Conservation (phyloP, 30 jellyfish, hydroid and myxozoan species). For the Mastigias papua region DNA sequence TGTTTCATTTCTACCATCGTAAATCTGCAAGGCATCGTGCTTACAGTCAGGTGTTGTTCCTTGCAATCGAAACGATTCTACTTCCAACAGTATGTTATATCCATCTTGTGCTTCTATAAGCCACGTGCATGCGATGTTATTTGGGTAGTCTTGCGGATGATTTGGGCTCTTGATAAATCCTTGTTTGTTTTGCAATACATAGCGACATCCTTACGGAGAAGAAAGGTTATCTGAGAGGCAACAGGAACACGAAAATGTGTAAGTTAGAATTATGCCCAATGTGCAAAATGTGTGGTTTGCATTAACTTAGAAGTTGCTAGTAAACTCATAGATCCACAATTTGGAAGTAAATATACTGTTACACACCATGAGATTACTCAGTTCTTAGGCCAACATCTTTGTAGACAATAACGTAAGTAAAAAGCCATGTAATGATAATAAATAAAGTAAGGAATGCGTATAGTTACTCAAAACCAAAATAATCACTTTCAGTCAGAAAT, state of each 20-base stretch:
- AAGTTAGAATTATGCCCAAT: too few species aligned
- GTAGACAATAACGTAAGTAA: too few species aligned
- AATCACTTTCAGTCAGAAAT: constrained; percentile 14
- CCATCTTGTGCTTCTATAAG: constrained; percentile 76
- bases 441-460: background rate
- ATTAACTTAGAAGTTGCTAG: too few species aligned
- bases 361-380: too few species aligned
- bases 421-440: background rate
- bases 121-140: constrained; percentile 87
- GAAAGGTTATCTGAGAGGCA: too few species aligned
- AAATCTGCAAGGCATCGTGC: constrained; percentile 79
- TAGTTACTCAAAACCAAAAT: background rate
- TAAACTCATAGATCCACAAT: too few species aligned
- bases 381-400: too few species aligned
- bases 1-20: constrained; percentile 83
- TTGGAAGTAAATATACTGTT: too few species aligned
- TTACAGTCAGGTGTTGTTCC: constrained; percentile 75
- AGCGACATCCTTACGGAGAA: constrained; percentile 47
- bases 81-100: constrained; percentile 55
- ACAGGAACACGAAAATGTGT: too few species aligned
- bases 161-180: constrained; percentile 81
- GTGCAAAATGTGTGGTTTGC: too few species aligned
- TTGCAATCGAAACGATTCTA: constrained; percentile 69
- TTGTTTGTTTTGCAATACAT: constrained; percentile 30
- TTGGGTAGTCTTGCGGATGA: constrained; percentile 79